These are phyloP conservation scores for Dreissena polymorpha DNA, from an alignment of 1,140 invertebrate genomes.

Conservation along the genomic window DNA sequence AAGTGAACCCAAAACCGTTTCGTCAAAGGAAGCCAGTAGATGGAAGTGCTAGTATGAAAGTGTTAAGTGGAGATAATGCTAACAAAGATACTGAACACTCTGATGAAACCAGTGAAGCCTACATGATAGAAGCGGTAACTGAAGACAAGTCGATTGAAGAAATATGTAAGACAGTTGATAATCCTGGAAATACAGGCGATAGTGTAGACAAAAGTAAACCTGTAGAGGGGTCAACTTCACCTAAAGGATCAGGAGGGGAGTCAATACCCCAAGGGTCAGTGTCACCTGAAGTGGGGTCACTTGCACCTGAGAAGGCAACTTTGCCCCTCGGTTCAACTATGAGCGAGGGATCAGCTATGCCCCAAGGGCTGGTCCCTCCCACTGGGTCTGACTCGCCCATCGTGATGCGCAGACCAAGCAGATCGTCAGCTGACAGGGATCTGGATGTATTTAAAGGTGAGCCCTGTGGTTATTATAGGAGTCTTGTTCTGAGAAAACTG, in stretches of 20 bases:
- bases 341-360: not conserved
- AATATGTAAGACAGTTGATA: too few species aligned
- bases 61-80: too few species aligned
- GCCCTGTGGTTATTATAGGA: not conserved
- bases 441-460: slow-evolving; percentile 50
- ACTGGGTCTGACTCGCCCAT: slow-evolving; percentile 20
- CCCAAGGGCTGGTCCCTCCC: not conserved
- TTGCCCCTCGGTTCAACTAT: not conserved
- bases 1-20: too few species aligned
- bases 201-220: not conserved
- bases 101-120: too few species aligned
- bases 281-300: not conserved
- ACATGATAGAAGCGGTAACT: too few species aligned
- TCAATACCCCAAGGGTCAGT: too few species aligned
- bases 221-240: not conserved
- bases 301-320: not conserved
- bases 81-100: too few species aligned
- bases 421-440: slow-evolving; percentile 7
- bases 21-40: too few species aligned
- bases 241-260: too few species aligned
- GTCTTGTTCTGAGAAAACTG: too few species aligned
- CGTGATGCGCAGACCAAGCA: slow-evolving; percentile 36
- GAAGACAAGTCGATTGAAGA: too few species aligned
- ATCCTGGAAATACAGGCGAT: not conserved
- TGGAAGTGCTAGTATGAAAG: too few species aligned